These are phyloP conservation scores for Rutpela maculata DNA, from an alignment of 2,888 invertebrate species.

Conservation along the genomic window DNA sequence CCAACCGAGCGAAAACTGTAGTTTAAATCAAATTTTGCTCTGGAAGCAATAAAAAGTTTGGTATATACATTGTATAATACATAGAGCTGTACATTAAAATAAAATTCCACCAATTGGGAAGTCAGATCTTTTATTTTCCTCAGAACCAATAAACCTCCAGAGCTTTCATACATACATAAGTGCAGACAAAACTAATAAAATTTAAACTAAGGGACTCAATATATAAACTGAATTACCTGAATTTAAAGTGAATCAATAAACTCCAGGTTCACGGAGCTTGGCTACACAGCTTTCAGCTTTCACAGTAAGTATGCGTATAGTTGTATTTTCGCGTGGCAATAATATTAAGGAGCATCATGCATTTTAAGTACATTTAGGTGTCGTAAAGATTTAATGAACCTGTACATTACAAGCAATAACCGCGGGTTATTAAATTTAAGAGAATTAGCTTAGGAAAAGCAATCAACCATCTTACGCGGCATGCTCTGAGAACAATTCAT, in stretches of 20 bases:
- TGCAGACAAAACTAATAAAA: constrained; percentile 40
- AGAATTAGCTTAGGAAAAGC: constrained; percentile 46
- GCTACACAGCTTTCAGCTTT: constrained; percentile 2
- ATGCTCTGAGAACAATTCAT: constrained; percentile 40
- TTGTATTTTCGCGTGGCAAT: constrained; percentile 15
- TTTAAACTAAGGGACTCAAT: constrained; percentile 41
- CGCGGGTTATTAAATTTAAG: constrained; percentile 53
- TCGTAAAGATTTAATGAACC: constrained; percentile 54
- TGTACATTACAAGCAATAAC: constrained; percentile 54
- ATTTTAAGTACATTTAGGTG: constrained; percentile 49
- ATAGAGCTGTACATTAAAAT: neutral
- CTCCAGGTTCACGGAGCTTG: constrained; percentile 23
- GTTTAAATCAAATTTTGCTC: neutral
- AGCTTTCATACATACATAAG: constrained; percentile 29
- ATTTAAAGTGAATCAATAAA: constrained; percentile 42
- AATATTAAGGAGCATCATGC: constrained; percentile 35
- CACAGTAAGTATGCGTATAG: neutral
- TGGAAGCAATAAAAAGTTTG: neutral
- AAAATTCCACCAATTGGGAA: constrained; percentile 26
- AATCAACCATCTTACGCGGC: constrained; percentile 42
- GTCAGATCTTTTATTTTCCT: constrained; percentile 9
- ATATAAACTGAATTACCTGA: constrained; percentile 42
- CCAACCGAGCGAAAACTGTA: neutral
- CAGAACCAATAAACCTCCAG: constrained; percentile 10
- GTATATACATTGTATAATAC: constrained; percentile 24